Evolutionary conservation across 2,797 vertebrate species (phyloP).

Genomic region (Lepus townsendii): DNA sequence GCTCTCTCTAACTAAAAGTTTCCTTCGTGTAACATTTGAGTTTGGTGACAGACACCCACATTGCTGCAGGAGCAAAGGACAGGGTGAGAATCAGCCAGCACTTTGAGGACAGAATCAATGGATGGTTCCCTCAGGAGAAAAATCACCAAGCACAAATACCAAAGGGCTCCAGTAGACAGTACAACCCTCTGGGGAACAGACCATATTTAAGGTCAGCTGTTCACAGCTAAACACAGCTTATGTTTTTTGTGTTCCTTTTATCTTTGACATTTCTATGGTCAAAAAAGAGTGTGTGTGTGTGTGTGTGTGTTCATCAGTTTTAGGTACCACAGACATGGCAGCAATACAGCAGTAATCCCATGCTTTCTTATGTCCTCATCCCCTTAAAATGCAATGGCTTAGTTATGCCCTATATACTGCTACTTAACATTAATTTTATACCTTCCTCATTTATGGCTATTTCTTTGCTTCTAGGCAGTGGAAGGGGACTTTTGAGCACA

Average conservation of each 20-base stretch:
- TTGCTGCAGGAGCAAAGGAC: not conserved
- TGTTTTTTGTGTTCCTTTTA: not conserved
- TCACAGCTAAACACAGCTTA: not conserved
- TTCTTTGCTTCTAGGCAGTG: slow-evolving; percentile 34
- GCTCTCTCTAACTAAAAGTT: not conserved
- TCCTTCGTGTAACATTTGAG: not conserved
- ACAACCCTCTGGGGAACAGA: not conserved
- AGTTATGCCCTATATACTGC: not conserved
- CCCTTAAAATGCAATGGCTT: not conserved
- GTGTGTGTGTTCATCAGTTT: not conserved
- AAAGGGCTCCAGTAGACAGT: not conserved
- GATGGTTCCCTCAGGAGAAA: not conserved
- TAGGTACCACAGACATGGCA: not conserved
- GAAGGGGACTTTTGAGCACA: not conserved
- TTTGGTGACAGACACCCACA: not conserved
- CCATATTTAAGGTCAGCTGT: not conserved
- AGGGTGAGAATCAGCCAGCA: not conserved
- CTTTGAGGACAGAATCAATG: not conserved
- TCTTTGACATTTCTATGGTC: not conserved
- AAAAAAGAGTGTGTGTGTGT: not conserved
- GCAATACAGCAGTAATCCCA: not conserved
- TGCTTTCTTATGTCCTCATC: rapidly evolving
- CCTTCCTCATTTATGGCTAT: not conserved
- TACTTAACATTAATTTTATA: not conserved
- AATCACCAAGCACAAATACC: not conserved